These are phyloP conservation scores for Eulemur albifrons DNA, from an alignment of 2,797 vertebrate species.

Conservation along the genomic window DNA sequence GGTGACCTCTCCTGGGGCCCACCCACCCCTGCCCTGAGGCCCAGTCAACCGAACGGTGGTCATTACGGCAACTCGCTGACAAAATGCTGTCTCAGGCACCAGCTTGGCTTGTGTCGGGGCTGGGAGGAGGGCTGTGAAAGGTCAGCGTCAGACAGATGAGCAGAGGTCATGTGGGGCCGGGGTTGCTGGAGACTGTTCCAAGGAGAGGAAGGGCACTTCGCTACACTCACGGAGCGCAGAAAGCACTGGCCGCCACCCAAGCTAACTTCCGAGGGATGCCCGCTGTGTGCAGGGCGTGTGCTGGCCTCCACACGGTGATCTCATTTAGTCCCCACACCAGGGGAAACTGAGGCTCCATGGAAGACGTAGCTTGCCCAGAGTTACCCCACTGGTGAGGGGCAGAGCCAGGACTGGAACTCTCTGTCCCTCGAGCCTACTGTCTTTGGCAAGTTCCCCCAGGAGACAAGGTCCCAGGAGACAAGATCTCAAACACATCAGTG, in stretches of 20 bases:
- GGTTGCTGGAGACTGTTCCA: neutral
- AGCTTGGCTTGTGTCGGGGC: neutral
- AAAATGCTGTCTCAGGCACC: neutral
- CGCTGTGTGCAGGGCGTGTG: neutral
- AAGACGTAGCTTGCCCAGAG: neutral
- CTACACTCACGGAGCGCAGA: neutral
- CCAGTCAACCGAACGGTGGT: neutral
- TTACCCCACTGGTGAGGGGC: neutral
- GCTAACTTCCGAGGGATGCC: neutral
- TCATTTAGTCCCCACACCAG: neutral
- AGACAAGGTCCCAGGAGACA: neutral
- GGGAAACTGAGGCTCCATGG: neutral
- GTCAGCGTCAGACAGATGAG: neutral
- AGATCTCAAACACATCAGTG: neutral
- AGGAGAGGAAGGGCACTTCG: neutral
- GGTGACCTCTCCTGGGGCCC: neutral
- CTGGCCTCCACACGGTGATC: accelerated
- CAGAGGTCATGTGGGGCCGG: neutral
- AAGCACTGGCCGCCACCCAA: accelerated
- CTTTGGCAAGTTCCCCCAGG: neutral
- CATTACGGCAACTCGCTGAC: neutral
- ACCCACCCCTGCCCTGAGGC: neutral
- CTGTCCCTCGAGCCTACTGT: accelerated
- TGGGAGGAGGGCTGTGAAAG: neutral
- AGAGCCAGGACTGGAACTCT: neutral